phyloP scores from a whole-genome alignment of 1,140 invertebrate species.

The Antheraea mylitta region DNA sequence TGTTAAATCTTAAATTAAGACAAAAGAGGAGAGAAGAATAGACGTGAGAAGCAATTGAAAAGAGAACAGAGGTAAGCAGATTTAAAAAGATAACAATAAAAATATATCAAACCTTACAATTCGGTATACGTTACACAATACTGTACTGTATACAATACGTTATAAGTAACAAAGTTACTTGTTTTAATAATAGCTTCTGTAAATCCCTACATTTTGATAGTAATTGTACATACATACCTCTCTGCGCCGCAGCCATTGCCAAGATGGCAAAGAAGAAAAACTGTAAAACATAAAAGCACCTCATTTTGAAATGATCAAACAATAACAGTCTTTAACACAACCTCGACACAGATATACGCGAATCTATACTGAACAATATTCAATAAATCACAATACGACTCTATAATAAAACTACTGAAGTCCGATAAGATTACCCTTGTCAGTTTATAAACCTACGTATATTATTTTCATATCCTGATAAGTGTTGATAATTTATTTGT shows the following conservation, averaged over 20 bases:
- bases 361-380: neutral
- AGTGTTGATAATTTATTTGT: neutral
- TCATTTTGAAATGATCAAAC: constrained; percentile 19
- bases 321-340: neutral
- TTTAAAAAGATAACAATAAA: too few species aligned
- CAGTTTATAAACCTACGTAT: neutral
- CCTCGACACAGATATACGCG: neutral
- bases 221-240: constrained; percentile 20
- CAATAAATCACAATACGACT: neutral
- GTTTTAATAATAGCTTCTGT: too few species aligned
- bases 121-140: too few species aligned
- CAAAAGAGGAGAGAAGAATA: too few species aligned
- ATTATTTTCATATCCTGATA: neutral
- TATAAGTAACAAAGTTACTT: too few species aligned
- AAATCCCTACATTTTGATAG: neutral
- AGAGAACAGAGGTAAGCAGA: too few species aligned
- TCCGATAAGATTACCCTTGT: neutral
- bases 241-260: constrained; percentile 37
- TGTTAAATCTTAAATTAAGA: too few species aligned
- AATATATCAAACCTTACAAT: too few species aligned
- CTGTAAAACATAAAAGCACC: constrained; percentile 30
- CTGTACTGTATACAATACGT: too few species aligned
- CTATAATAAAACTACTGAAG: neutral
- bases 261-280: constrained; percentile 32
- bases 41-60: too few species aligned